Evolutionary conservation across 2,113 vertebrate species (phyloP), one percentile per base, ranked within the genome.

Genomic region (Macrotis lagotis): DNA sequence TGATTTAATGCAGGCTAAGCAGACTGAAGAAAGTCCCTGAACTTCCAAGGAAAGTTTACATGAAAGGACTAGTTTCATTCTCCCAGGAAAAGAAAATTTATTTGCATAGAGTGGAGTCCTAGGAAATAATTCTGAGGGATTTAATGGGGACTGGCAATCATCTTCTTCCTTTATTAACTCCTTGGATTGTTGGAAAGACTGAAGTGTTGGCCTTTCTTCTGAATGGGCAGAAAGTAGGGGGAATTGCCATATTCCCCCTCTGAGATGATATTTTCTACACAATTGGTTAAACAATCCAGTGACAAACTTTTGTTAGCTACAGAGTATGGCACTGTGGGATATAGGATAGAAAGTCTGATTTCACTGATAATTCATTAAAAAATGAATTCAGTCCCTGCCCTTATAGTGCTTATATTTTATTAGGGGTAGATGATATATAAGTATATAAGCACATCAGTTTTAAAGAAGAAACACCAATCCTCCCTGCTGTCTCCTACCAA

Each of bases 1-100:
- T 97, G 97, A 96, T 97, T 96, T 97, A 95, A 97, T n/a, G 59
- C 83, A 50, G 91, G 1, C 22, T 94, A 90, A 37, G 91, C 94
- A 91, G 49, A 51, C 92, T 95, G 59, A 48, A 96, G 92, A 95
- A 96, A 88, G 50, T 11, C 94, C 0, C 94, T 74, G 92, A 51
- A 11, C 50, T 47, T 50, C 3, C 22, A 25, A 94, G 50, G 93
- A 28, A 88, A 83, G 44, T n/a, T 49, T 47, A 37, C 88, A 89
- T 12, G 48, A 92, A 93, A 90, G 19, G 22, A 55, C 19, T 89
- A 28, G 44, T 50, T 55, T 74, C 66, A 28, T 9, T 44, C 90
- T 51, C 8, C 37, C 48, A 0, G 0, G 44, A 50, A 91, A 44
- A 66, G 11, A 55, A 19, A 26, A 8, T n/a, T 6, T 2, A 1